Percentiles rank a stretch among this genome's conserved stretches.
Evolutionary conservation across 2,113 vertebrate species (phyloP).

Genomic region (Zosterops hypoxanthus): DNA sequence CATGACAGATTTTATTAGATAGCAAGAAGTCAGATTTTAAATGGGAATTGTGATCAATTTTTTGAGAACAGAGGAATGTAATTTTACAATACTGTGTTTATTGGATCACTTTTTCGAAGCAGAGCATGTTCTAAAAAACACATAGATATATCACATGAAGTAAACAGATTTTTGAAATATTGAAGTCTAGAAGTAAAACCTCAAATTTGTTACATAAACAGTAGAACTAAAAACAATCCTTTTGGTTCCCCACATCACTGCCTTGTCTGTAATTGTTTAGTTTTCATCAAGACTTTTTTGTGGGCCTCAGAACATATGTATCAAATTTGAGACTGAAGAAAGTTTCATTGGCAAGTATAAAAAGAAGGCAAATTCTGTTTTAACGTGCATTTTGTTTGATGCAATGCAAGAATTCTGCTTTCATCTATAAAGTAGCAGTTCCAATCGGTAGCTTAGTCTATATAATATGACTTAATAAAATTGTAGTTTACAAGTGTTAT

Average conservation of each 20-base stretch:
- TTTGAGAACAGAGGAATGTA: not conserved
- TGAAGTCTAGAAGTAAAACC: not conserved
- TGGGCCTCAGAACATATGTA: slow-evolving; percentile 15
- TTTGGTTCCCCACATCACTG: not conserved
- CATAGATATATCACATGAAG: not conserved
- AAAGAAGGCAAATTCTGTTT: slow-evolving; percentile 19
- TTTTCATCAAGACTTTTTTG: not conserved
- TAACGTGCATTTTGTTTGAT: slow-evolving; percentile 23
- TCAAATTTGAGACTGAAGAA: slow-evolving; percentile 41
- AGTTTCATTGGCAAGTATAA: slow-evolving; percentile 34
- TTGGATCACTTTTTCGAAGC: not conserved
- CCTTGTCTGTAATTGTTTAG: not conserved
- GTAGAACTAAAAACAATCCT: not conserved
- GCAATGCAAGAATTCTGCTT: slow-evolving; percentile 34
- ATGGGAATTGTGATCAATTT: not conserved
- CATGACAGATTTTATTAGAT: not conserved
- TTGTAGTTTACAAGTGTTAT: slow-evolving; percentile 52
- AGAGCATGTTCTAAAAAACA: not conserved
- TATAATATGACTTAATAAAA: slow-evolving; percentile 67
- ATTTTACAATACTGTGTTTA: not conserved
- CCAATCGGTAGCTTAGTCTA: slow-evolving; percentile 44
- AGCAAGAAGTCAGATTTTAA: not conserved
- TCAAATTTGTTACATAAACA: not conserved
- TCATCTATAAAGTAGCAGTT: slow-evolving; percentile 26
- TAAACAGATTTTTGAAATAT: not conserved